Percentiles rank a stretch among this genome's conserved stretches.
Conservation (phyloP, 2,797 vertebrate species). For the Catharus ustulatus region DNA sequence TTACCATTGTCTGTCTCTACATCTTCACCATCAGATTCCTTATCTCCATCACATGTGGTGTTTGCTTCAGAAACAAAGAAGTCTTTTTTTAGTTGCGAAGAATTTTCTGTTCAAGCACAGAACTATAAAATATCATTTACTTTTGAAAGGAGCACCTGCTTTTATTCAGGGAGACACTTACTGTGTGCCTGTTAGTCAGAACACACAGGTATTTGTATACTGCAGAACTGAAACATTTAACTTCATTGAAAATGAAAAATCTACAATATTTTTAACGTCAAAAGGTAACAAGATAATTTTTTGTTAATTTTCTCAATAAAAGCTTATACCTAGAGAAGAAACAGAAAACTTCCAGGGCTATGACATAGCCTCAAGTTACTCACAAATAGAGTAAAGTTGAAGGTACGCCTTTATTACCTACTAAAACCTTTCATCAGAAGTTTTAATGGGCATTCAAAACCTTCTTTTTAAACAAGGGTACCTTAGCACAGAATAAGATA, state of each 20-base stretch:
- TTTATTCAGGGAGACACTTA: not conserved
- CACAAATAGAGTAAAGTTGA: not conserved
- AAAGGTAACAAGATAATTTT: not conserved
- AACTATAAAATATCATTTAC: not conserved
- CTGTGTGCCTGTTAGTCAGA: not conserved
- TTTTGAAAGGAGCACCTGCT: not conserved
- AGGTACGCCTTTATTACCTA: not conserved
- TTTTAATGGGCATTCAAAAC: not conserved
- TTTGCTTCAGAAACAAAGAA: constrained; percentile 82
- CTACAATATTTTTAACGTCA: not conserved
- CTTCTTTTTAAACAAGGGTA: not conserved
- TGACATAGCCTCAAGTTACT: not conserved
- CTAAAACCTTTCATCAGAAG: not conserved
- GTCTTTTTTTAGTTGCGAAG: not conserved
- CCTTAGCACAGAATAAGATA: not conserved
- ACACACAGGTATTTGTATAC: not conserved
- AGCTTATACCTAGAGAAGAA: not conserved
- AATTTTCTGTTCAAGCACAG: not conserved
- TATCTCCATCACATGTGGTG: constrained; percentile 90
- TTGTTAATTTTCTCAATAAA: not conserved
- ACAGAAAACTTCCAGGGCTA: not conserved
- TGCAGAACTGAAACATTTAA: not conserved
- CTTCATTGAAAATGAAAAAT: not conserved
- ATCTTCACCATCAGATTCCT: constrained; percentile 89
- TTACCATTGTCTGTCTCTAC: constrained; percentile 87